phyloP scores from a whole-genome alignment of 64 coral and sea anemone species.

The Montipora efflorescens region DNA sequence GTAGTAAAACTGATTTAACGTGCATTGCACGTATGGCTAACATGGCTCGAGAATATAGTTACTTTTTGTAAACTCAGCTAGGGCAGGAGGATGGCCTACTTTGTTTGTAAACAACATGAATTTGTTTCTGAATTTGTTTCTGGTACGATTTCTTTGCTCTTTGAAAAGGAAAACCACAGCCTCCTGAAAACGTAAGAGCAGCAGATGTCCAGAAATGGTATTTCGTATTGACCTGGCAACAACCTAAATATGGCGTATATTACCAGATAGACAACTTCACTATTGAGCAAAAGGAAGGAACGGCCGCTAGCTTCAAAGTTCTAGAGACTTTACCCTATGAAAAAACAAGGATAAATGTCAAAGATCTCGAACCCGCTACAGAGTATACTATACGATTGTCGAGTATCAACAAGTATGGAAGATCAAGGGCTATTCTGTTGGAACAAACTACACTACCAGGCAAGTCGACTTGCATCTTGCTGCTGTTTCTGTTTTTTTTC shows the following conservation, averaged over 20 bases:
- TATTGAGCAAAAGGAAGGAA: not conserved
- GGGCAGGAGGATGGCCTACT: too few species aligned
- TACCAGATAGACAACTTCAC: not conserved
- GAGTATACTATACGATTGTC: constrained; percentile 23
- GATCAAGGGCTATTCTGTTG: not conserved
- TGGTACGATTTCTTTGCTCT: too few species aligned
- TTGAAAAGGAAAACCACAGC: not conserved
- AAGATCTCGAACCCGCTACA: not conserved
- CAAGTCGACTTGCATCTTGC: not conserved
- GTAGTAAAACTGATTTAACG: too few species aligned
- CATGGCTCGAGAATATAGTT: too few species aligned
- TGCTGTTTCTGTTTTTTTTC: too few species aligned
- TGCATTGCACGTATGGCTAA: too few species aligned
- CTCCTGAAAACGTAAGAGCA: not conserved
- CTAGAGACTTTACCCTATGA: not conserved
- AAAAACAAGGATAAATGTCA: not conserved
- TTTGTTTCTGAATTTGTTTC: too few species aligned
- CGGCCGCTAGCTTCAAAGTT: not conserved
- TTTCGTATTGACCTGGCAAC: not conserved
- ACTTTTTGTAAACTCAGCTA: too few species aligned
- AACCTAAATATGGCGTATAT: not conserved
- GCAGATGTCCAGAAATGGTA: not conserved
- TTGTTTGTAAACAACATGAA: too few species aligned
- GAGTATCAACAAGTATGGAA: constrained; percentile 23
- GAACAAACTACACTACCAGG: not conserved